Evolutionary conservation across 1,140 invertebrate genomes (phyloP).

Genomic region (Drosophila ironensis): DNA sequence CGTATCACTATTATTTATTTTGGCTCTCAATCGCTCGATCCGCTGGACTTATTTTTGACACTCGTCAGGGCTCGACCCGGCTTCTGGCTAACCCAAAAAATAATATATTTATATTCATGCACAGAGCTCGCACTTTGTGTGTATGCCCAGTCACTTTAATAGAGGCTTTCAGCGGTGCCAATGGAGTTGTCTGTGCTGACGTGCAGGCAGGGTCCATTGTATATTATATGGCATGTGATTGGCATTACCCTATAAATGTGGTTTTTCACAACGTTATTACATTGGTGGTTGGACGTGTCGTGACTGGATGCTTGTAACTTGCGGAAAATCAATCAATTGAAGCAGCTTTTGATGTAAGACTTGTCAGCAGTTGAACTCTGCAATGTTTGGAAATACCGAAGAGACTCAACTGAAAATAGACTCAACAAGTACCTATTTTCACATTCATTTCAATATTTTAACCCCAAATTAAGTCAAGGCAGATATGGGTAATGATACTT

Average conservation of each 20-base stretch:
- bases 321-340: not conserved
- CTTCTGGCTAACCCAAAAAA: not conserved
- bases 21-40: slow-evolving; percentile 2
- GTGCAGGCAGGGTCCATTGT: not conserved
- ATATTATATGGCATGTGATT: not conserved
- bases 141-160: not conserved
- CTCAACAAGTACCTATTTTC: too few relatives aligned
- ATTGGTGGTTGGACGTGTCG: not conserved
- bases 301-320: not conserved
- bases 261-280: too few relatives aligned
- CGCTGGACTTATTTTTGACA: slow-evolving; percentile 42
- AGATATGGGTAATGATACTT: too few relatives aligned
- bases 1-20: slow-evolving; percentile 1
- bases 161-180: slow-evolving; percentile 2
- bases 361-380: too few relatives aligned
- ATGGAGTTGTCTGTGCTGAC: slow-evolving; percentile 3
- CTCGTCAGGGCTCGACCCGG: slow-evolving; percentile 6
- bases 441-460: too few relatives aligned
- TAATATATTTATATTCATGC: not conserved
- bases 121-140: too few relatives aligned
- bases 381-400: too few relatives aligned
- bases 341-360: not conserved
- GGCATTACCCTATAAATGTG: not conserved
- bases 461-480: too few relatives aligned
- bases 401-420: too few relatives aligned